Evolutionary conservation across 2,888 invertebrate genomes (phyloP), one percentile per base, ranked within the genome.

Genomic region (Meiosimyza platycephala): DNA sequence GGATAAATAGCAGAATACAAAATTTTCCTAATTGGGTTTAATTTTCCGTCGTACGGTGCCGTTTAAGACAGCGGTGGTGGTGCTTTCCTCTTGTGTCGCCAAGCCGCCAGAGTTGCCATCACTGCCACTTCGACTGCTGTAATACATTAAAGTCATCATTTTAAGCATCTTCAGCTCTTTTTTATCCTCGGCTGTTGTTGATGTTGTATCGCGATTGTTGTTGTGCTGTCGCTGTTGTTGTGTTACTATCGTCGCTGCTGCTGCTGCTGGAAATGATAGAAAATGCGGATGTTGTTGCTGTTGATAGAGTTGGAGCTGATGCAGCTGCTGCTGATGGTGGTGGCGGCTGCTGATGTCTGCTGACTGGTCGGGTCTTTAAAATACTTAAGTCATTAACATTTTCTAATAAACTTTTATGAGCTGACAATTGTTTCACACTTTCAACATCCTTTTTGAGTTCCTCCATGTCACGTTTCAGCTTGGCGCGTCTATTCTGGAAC

Each of bases 381-480:
- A 96, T 94, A 75, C 95, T 95, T 85, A 96, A 90, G 88, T 96
- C 96, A 84, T 95, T 95, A 75, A 96, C 95, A 88, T 95, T 96
- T 88, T 96, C 95, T 84, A 96, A 89, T 88, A 96, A 95, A 85
- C 93, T 94, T 88, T 95, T 95, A 87, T 96, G 95, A 77, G 94
- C 94, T 78, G 93, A 94, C 77, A 95, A 89, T 72, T 95, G 92
- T 88, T 96, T 96, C 79, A 95, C 94, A 84, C 95, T 95, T 85
- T 97, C 97, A 22, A 98, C 97, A 88, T 98, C 98, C 87, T 98
- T 97, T 86, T 98, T 96, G 79, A 98, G 88, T 85, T 98, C 98
- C 86, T 98, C 98, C 93, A 98, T 95, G 88, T 98, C 98, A 71
- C 98, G 90, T 87, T 98, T 99, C 82, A 98, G 91, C 88, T 97